Conservation (phyloP, 2,888 invertebrate species). For the Glomeris marginata region DNA sequence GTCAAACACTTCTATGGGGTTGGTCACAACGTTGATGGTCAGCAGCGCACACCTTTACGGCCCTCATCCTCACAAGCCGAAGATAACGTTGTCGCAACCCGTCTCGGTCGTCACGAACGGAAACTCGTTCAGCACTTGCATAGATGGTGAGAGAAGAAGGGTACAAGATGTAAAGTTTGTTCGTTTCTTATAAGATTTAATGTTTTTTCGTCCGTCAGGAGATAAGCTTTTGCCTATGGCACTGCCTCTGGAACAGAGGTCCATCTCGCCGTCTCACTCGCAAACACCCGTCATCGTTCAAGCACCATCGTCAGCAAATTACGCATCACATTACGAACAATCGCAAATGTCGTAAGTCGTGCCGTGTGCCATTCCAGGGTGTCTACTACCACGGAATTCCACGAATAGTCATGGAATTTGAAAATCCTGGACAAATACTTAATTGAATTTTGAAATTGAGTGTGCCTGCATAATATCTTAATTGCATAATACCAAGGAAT, state of each 20-base stretch:
- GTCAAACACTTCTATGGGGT: slow-evolving; percentile 3
- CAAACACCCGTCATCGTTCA: slow-evolving; percentile 13
- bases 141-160: slow-evolving; percentile 6
- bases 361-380: no score
- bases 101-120: slow-evolving; percentile 11
- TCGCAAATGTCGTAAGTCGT: background rate
- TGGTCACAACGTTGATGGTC: slow-evolving; percentile 6
- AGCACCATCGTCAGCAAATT: slow-evolving; percentile 7
- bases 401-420: no score
- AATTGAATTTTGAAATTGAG: no score
- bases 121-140: background rate
- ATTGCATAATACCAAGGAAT: no score
- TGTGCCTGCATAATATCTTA: no score
- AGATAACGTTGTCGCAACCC: slow-evolving; percentile 4
- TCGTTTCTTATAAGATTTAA: background rate
- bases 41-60: slow-evolving; percentile 5
- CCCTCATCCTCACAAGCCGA: slow-evolving; percentile 2
- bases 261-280: slow-evolving; percentile 5
- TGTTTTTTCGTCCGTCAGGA: background rate
- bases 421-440: no score
- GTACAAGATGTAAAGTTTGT: background rate
- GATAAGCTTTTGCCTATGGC: slow-evolving; percentile 5
- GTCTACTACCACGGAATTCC: no score
- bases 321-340: slow-evolving; percentile 8
- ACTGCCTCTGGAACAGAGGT: slow-evolving; percentile 4